Evolutionary conservation across 2,888 invertebrate genomes (phyloP).

Genomic region (Hirtodrosophila confusa): DNA sequence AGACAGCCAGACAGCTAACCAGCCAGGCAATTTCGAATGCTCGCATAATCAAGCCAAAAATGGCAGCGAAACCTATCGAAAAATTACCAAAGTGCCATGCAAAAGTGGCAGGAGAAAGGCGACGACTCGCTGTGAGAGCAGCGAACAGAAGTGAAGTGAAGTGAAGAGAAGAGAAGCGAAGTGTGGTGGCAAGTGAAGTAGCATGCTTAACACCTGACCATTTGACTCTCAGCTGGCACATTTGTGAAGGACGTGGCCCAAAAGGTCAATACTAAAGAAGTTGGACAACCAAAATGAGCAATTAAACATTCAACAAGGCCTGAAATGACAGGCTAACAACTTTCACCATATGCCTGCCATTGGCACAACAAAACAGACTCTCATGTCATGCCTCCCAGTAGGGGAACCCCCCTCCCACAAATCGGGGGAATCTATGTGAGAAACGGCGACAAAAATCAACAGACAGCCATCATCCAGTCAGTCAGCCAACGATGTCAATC

Average conservation of each 20-base stretch:
- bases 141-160: constrained; percentile 19
- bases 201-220: constrained; percentile 36
- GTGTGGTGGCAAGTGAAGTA: not conserved
- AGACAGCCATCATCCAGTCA: constrained; percentile 15
- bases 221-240: constrained; percentile 16
- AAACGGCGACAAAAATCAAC: constrained; percentile 27
- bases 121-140: not conserved
- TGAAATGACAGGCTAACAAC: constrained; percentile 67
- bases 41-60: constrained; percentile 75
- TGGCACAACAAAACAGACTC: constrained; percentile 26
- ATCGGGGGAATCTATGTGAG: constrained; percentile 1
- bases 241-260: constrained; percentile 65
- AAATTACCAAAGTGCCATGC: constrained; percentile 40
- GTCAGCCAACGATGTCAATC: constrained; percentile 55
- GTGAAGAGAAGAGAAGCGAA: not conserved
- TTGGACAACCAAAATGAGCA: constrained; percentile 52
- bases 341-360: constrained; percentile 57
- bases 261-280: constrained; percentile 60
- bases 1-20: constrained; percentile 19
- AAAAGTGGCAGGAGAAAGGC: constrained; percentile 69
- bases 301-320: constrained; percentile 68
- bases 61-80: constrained; percentile 56
- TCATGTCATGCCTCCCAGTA: constrained; percentile 31
- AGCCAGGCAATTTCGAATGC: constrained; percentile 56
- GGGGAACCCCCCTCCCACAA: constrained; percentile 6